Base-by-base conservation (phyloP, 92 coral and sea anemone species). In the Bergia sp. region DNA sequence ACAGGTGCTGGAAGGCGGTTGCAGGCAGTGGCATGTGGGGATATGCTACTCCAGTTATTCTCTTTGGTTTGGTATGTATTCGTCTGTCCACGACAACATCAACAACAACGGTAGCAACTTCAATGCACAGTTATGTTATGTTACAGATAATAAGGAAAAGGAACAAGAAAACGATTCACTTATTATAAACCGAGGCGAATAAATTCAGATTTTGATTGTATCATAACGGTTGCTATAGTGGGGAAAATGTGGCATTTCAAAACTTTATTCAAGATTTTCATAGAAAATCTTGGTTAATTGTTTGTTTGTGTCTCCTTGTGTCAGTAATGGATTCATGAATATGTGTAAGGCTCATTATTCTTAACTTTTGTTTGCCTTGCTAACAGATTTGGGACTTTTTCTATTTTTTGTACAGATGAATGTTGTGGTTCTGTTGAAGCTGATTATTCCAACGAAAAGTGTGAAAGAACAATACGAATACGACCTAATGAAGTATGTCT, bases 1-100 rank as follows among this genome's bases (percentile, higher is more conserved):
- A 61, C 92, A 97, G 99, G 37, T 97, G 99, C 77, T 97, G 99
- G 99, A 93, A 92, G 75, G 98, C 99, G 3, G 91, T 94, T 12
- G 94, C 93, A 37, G 99, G 98, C 9, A 92, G 94, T 7, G 91
- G 91, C 40, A 97, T 97, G 94, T 97, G 98, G 99, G 99, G 99
- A 18, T 97, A 97, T 55, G 95, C 94, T 3, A 92, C 92, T 37
- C 99, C 99, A 15, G 90, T 97, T 18, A 86, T 97, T 71, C 73
- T 91, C 69, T 93, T 97, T 64, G 90, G 92, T 15, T 55, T 96
- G 93, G 99, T 97, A 79, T 61, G 96, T 92, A 45, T 37, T 12
- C 11, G 3, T 40, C 20, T 13, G 43, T 74, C 10, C 12, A 2
- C 8, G 2, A 11, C 7, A 9, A 29, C 7, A 37, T 13, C 77